Conservation (phyloP, 2,797 vertebrate species). For the Heliangelus exortis region DNA sequence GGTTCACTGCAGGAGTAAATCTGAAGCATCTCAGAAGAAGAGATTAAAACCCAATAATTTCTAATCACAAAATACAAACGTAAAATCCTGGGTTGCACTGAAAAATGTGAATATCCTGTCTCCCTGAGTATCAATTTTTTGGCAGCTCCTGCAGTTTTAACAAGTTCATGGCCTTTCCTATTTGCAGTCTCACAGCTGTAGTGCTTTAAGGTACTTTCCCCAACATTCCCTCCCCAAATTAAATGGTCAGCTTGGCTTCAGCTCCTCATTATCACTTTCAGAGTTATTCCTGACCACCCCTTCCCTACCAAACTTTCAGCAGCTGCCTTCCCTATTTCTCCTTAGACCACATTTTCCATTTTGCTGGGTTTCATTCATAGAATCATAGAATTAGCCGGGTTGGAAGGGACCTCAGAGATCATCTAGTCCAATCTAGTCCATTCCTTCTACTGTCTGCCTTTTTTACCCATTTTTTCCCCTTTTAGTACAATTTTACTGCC, state of each 20-base stretch:
- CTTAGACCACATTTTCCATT: not conserved
- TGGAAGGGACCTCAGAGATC: no score
- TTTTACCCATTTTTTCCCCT: not conserved
- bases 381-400: no score
- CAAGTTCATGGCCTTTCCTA: not conserved
- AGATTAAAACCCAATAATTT: not conserved
- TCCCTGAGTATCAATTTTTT: not conserved
- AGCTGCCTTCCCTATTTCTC: not conserved
- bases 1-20: fast-evolving
- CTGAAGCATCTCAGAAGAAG: not conserved
- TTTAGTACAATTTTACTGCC: not conserved
- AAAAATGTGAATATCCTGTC: not conserved
- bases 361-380: not conserved
- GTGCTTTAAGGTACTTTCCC: not conserved
- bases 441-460: not conserved
- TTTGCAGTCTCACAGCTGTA: not conserved
- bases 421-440: no score
- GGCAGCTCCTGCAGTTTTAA: not conserved
- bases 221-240: not conserved
- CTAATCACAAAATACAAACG: not conserved
- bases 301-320: not conserved
- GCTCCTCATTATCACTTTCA: not conserved
- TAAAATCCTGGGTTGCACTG: not conserved
- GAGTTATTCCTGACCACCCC: not conserved
- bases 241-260: not conserved